Evolutionary conservation across 2,888 invertebrate species (phyloP), one percentile per base, ranked within the genome.

Genomic region (Drosophila parthenogenetica): DNA sequence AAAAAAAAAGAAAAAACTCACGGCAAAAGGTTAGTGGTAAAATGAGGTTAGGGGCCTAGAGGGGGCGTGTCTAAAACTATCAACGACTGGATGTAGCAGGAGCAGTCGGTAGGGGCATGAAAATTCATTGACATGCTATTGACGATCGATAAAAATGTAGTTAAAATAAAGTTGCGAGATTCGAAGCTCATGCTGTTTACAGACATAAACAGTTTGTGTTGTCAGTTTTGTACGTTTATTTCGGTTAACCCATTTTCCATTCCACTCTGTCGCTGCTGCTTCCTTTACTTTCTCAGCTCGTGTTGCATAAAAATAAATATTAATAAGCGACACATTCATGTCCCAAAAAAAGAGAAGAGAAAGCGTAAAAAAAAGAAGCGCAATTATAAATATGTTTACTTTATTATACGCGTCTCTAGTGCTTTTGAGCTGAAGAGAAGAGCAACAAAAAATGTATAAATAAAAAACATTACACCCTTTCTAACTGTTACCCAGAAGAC

Each of bases 101-200:
- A 22, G 32, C 16, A 7, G 37, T 17, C 35, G 4, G 32, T 14
- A 40, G 29, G 14, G 22, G 19, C 13, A 13, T 13, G 25, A 35
- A 55, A 61, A 77, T 75, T 69, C 77, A 81, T 77, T 81, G 81
- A 81, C 74, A 68, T 62, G 73, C 58, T 55, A 50, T 55, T 67
- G 78, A 64, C 71, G 81, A 83, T 83, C 82, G 82, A 83, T 83
- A 81, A 80, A 83, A 84, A 76, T 67, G 69, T 80, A 73, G 81
- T 81, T 81, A 80, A 78, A 81, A 80, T 71, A 78, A 78, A 79
- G 80, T 81, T 84, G 73, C 66, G 57, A 45, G 60, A 29, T 50
- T 62, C 51, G 55, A 40, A 49, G 55, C 51, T 71, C 67, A 43
- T 64, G 59, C 54, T 71, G 70, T 63, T 82, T 65, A 55, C 70